A percentile compares a stretch with the other conserved stretches of the same genome.
Evolutionary conservation across 1,140 invertebrate genomes (phyloP).

Genomic region (Macrosteles quadrilineatus): DNA sequence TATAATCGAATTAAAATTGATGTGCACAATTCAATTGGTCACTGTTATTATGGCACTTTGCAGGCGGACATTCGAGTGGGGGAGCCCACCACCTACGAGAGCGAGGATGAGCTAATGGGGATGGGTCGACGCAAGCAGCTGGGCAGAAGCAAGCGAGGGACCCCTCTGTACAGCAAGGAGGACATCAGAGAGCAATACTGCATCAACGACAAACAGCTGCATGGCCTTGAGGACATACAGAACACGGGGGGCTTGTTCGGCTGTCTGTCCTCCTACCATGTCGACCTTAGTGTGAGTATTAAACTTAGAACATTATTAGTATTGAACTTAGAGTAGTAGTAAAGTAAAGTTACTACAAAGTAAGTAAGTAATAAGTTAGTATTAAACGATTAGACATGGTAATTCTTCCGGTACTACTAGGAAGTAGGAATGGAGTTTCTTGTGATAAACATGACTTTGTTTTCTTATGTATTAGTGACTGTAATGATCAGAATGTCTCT

Average conservation of each 20-base stretch:
- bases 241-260: constrained; percentile 75
- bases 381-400: too few species aligned
- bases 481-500: too few species aligned
- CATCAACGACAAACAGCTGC: constrained; percentile 85
- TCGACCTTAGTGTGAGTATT: constrained; percentile 42
- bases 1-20: too few species aligned
- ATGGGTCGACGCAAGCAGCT: constrained; percentile 58
- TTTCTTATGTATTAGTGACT: too few species aligned
- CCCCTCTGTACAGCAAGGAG: constrained; percentile 82
- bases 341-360: too few species aligned
- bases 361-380: too few species aligned
- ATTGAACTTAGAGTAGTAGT: too few species aligned
- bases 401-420: too few species aligned
- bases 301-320: too few species aligned
- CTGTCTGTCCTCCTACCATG: constrained; percentile 75
- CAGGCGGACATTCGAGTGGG: constrained; percentile 65
- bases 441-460: too few species aligned
- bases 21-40: too few species aligned
- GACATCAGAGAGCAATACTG: constrained; percentile 90
- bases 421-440: too few species aligned
- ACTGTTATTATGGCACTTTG: constrained; percentile 35
- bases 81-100: constrained; percentile 65
- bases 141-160: constrained; percentile 56
- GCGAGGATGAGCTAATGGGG: constrained; percentile 69
- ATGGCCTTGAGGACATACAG: constrained; percentile 75